Evolutionary conservation across 2,888 invertebrate species (phyloP).

Genomic region (Netelia fuscicornis): DNA sequence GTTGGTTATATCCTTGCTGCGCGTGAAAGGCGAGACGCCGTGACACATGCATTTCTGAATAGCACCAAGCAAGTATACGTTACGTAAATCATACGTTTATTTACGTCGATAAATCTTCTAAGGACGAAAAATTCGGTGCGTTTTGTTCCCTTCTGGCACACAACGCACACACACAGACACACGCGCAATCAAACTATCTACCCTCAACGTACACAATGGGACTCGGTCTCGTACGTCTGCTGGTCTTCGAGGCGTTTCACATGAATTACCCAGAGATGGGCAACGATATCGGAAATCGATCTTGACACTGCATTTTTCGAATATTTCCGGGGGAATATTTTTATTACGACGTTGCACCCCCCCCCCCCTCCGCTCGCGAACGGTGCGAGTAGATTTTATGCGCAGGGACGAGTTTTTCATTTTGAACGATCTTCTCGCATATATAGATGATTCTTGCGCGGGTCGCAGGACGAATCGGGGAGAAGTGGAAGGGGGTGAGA

Average conservation of each 20-base stretch:
- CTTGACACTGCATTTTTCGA: conserved; percentile 53
- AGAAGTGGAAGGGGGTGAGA: conserved; percentile 6
- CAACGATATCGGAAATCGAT: conserved; percentile 62
- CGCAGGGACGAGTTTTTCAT: conserved; percentile 17
- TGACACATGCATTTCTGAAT: conserved; percentile 8
- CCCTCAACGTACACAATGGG: not conserved
- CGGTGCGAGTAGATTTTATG: too few species aligned
- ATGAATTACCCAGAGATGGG: conserved; percentile 45
- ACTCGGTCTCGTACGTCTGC: not conserved
- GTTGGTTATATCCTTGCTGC: not conserved
- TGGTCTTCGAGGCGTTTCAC: conserved; percentile 11
- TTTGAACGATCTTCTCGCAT: not conserved
- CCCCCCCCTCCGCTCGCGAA: not conserved
- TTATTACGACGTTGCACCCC: conserved; percentile 27
- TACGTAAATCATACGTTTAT: not conserved
- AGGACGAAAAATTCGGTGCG: not conserved
- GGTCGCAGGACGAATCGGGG: not conserved
- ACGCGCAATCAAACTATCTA: not conserved
- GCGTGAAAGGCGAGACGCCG: not conserved
- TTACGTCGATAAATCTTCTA: not conserved
- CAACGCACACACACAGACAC: not conserved
- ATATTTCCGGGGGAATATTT: conserved; percentile 47
- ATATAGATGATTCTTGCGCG: not conserved
- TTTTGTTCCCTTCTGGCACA: not conserved
- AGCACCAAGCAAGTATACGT: not conserved